Base-by-base conservation (phyloP, 2,797 vertebrate species). In the Brotula barbata region DNA sequence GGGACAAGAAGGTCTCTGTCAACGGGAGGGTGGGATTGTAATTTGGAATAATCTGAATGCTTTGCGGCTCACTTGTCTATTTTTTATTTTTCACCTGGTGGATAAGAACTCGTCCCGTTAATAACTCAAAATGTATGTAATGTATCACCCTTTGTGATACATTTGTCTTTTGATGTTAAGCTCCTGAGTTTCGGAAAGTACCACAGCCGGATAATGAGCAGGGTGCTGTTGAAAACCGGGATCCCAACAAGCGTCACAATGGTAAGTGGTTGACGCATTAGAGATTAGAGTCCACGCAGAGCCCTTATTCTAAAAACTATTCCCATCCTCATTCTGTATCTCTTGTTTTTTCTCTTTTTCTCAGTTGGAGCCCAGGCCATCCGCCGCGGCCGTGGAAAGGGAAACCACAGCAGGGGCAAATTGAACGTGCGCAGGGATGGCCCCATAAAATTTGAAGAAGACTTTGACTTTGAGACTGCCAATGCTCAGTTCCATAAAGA, bases 401-500 rank as follows among this genome's bases (percentile, higher is more conserved):
- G 94, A 76, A 93, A 94, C 77, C 95, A 95, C 28, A 97, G 96
- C 52, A 85, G 96, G 57, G 97, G 96, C 72, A 91, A 92, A 50
- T 92, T 96, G 46, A 93, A 93, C 3, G 85, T 97, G 58, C 91
- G 95, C 47, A 79, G 95, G 70, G 96, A 99, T 56, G 95, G 94
- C 23, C 92, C 94, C 17, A 94, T 98, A 94, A 98, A 97, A 85
- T 99, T 99, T 82, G 97, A 98, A 69, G 96, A 98, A 80, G 96
- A 99, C 86, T 99, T 99, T 73, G 97, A 99, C 89, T 99, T 99
- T 72, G 97, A 98, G 90, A 98, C 92, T 56, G 96, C 97, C 63
- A 99, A 98, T 42, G 97, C 97, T 2, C 97, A 98, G 58, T 98
- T 99, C 85, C 95, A 99, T 86, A 98, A 98, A 83, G 97, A 98